Evolutionary conservation across 2,113 vertebrate species (phyloP).

Genomic region (Girardinichthys multiradiatus): DNA sequence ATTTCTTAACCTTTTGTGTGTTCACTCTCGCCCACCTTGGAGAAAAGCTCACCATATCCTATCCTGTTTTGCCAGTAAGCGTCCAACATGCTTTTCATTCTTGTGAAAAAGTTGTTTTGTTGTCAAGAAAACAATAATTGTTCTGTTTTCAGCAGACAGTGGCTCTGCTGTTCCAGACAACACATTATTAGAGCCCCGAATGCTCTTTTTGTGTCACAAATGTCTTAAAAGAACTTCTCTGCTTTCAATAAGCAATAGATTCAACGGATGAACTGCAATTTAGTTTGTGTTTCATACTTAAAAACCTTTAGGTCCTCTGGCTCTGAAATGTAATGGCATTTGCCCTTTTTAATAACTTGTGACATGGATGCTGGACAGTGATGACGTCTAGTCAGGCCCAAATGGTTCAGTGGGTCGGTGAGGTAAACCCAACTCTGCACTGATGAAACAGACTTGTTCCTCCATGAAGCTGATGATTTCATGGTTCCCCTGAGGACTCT

Average conservation of each 20-base stretch:
- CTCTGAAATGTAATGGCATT: background rate
- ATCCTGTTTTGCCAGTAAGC: background rate
- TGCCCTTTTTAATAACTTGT: background rate
- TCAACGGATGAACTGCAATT: background rate
- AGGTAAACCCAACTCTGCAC: background rate
- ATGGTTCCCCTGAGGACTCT: background rate
- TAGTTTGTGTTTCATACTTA: background rate
- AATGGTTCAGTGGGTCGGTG: constrained; percentile 1
- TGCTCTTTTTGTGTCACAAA: background rate
- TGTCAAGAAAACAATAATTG: background rate
- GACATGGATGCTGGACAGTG: background rate
- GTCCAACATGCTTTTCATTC: background rate
- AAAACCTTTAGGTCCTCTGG: background rate
- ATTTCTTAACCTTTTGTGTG: background rate
- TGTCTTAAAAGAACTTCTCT: background rate
- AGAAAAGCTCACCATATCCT: background rate
- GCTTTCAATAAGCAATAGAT: background rate
- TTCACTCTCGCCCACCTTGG: background rate
- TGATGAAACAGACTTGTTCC: constrained; percentile 1
- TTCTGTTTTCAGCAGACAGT: background rate
- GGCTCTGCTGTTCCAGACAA: background rate
- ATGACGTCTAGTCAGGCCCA: background rate
- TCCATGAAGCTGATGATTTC: constrained; percentile 1
- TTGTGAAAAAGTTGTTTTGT: background rate
- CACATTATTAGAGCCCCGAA: background rate